Evolutionary conservation across 2,888 invertebrate genomes (phyloP).

Genomic region (Papilio gigon): DNA sequence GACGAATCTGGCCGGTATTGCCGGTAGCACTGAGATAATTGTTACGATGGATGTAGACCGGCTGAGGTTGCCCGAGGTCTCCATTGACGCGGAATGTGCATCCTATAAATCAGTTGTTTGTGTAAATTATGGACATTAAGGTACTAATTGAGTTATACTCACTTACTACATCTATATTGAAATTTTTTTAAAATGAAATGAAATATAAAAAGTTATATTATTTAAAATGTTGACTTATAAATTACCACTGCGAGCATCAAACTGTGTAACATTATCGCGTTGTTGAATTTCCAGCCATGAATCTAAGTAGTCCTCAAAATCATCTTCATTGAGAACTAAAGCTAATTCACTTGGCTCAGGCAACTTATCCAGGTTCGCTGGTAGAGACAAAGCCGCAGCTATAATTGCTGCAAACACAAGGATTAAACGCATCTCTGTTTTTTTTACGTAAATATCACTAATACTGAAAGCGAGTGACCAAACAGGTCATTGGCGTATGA

Average conservation of each 20-base stretch:
- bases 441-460: not conserved
- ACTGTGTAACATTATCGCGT: constrained; percentile 49
- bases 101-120: constrained; percentile 48
- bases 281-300: constrained; percentile 67
- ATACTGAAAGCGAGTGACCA: constrained; percentile 9
- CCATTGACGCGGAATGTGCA: constrained; percentile 73
- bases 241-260: constrained; percentile 59
- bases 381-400: constrained; percentile 44
- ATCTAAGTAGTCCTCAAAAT: constrained; percentile 76
- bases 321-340: constrained; percentile 67
- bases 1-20: constrained; percentile 58
- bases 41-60: constrained; percentile 76
- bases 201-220: not conserved
- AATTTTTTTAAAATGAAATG: not conserved
- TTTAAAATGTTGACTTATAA: not conserved
- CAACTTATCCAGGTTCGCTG: constrained; percentile 48
- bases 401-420: constrained; percentile 14
- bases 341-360: constrained; percentile 69
- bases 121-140: not conserved
- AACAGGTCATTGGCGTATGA: not conserved
- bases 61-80: constrained; percentile 81
- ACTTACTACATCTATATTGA: not conserved
- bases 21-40: constrained; percentile 59
- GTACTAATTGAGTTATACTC: no score
- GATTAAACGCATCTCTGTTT: constrained; percentile 29